phyloP scores from a whole-genome alignment of 2,888 invertebrate species.

The Lasioglossum villosulum region DNA sequence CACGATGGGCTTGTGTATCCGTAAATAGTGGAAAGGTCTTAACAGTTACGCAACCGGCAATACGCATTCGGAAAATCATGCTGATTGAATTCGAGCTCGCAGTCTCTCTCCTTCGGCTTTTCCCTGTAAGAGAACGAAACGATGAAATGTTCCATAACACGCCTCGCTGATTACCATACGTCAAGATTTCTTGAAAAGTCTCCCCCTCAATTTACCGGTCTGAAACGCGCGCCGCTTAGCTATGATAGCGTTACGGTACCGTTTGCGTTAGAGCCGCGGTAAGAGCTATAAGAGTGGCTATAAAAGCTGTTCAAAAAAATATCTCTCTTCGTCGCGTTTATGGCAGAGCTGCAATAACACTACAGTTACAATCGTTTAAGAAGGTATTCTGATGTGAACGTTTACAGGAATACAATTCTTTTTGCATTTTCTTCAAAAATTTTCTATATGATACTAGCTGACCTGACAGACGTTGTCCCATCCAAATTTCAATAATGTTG shows the following conservation, averaged over 20 bases:
- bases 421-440: no score
- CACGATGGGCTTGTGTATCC: conserved; percentile 12
- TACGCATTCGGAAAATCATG: conserved; percentile 58
- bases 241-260: neutral
- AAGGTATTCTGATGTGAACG: neutral
- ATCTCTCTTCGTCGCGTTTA: neutral
- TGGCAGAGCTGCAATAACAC: neutral
- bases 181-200: conserved; percentile 45
- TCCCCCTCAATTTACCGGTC: conserved; percentile 23
- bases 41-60: conserved; percentile 61
- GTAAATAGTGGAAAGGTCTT: conserved; percentile 32
- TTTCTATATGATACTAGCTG: no score
- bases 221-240: neutral
- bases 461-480: no score
- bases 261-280: neutral
- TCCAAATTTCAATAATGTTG: no score
- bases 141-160: conserved; percentile 45
- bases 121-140: conserved; percentile 30
- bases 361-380: neutral
- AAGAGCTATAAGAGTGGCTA: neutral
- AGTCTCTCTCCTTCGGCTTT: conserved; percentile 36
- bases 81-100: conserved; percentile 60
- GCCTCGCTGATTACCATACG: conserved; percentile 56
- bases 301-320: neutral
- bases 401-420: neutral